Percentiles rank a stretch among this genome's conserved stretches.
Conservation (phyloP, 2,797 vertebrate species). For the Crocodylus rhombifer region DNA sequence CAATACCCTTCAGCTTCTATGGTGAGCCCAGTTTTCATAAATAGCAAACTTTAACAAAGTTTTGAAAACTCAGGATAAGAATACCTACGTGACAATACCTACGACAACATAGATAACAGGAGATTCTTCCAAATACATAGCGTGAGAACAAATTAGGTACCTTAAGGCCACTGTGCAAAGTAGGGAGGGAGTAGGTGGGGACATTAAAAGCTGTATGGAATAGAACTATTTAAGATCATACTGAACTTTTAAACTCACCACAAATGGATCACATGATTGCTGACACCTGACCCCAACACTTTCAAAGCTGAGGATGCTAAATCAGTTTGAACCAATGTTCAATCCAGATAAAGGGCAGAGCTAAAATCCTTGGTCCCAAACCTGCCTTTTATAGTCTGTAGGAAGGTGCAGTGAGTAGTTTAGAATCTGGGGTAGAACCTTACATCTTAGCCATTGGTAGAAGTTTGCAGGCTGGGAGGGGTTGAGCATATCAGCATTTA, state of each 20-base stretch:
- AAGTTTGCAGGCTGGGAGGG: neutral
- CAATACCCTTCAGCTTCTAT: conserved; percentile 37
- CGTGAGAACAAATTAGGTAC: conserved; percentile 36
- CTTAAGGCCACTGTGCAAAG: conserved; percentile 43
- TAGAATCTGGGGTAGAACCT: neutral
- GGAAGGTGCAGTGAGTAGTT: too few species aligned
- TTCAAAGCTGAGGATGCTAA: neutral
- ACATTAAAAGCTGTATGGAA: neutral
- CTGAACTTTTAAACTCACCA: neutral
- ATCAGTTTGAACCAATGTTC: neutral
- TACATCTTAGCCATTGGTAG: neutral
- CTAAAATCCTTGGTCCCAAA: neutral
- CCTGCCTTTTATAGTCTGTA: neutral
- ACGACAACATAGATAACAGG: conserved; percentile 5
- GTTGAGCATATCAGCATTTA: neutral
- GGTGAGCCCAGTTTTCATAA: conserved; percentile 42
- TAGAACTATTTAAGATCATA: neutral
- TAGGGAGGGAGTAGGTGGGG: conserved; percentile 41
- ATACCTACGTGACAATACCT: conserved; percentile 44
- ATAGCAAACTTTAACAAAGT: neutral
- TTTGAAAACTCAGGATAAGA: conserved; percentile 12
- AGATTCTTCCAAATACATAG: conserved; percentile 51
- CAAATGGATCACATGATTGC: neutral
- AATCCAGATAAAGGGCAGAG: neutral
- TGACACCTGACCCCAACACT: neutral